These are phyloP conservation scores for Hyperoplus lanceolatus DNA, from an alignment of 2,797 vertebrate genomes.

Conservation along the genomic window DNA sequence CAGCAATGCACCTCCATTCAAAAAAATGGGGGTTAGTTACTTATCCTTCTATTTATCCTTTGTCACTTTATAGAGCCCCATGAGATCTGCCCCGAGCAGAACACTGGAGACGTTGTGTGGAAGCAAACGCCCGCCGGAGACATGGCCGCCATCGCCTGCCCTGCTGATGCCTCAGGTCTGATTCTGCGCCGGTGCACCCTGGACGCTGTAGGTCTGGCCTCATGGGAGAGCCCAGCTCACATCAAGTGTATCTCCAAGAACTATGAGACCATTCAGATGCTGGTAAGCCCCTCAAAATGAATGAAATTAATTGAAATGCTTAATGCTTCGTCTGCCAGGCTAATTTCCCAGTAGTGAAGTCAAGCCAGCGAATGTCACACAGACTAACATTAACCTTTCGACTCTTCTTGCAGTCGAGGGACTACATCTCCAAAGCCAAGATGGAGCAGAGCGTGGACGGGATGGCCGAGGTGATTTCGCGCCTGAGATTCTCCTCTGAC, in stretches of 20 bases:
- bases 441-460: constrained; percentile 89
- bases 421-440: constrained; percentile 91
- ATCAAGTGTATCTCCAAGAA: constrained; percentile 96
- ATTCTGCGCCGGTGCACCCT: constrained; percentile 94
- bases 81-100: constrained; percentile 95
- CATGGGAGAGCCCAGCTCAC: constrained; percentile 95
- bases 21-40: too few species aligned
- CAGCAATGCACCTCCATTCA: not conserved
- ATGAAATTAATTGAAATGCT: not conserved
- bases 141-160: constrained; percentile 90
- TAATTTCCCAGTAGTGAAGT: constrained; percentile 18
- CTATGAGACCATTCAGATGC: constrained; percentile 94
- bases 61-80: constrained; percentile 89
- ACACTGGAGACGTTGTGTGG: constrained; percentile 90
- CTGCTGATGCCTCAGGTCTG: constrained; percentile 92
- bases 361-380: constrained; percentile 5
- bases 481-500: constrained; percentile 92
- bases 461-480: constrained; percentile 92
- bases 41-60: constrained; percentile 13
- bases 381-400: constrained; percentile 43
- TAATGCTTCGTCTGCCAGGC: constrained; percentile 17
- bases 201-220: constrained; percentile 94
- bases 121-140: constrained; percentile 94
- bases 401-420: constrained; percentile 86
- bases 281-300: constrained; percentile 85